Evolutionary conservation across 2,113 vertebrate genomes (phyloP), one percentile per base, ranked within the genome.

Genomic region (Thalassoma bifasciatum): DNA sequence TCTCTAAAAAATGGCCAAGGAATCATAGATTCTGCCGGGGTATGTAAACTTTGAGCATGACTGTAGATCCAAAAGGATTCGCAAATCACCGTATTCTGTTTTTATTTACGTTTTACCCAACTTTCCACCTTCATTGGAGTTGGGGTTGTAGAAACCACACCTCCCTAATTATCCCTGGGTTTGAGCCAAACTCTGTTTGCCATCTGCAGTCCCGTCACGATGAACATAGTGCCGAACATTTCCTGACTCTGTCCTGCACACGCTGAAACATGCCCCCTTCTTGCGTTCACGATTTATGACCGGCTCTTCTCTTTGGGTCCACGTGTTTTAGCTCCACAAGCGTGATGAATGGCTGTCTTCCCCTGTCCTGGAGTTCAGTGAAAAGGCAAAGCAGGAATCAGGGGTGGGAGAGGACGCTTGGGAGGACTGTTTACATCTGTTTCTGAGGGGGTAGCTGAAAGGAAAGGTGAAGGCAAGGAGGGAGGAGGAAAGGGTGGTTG

Each of bases 281-380:
- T 30, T 30, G 59, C 8, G 13, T 65, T 68, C 52, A 64, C 87
- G 89, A 92, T 91, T 87, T 83, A 89, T 79, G 86, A 83, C 75
- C 16, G 8, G 72, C 72, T 78, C 81, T 23, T 53, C 69, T 63
- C 74, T 72, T 82, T 51, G 0, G 1, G 42, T 46, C 66, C 57
- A 64, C 26, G 65, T 74, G 74, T 51, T 76, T 66, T 44, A 22
- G 57, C 75, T 61, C 66, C 1, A 38, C 42, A 11, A 63, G 60
- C 21, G 21, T 86, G 89, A 92, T 90, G 77, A 86, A 92, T 87
- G 63, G 73, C 72, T 58, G 49, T 59, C 69, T 75, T 66, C 50
- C 50, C 3, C 66, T 62, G 78, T 90, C 89, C 84, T 58, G 83
- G 69, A 82, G 82, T 82, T 85, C 60, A 53, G 73, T 75, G 53